Evolutionary conservation across 2,113 vertebrate genomes (phyloP), one percentile per base, ranked within the genome.

Genomic region (Leptodactylus fuscus): DNA sequence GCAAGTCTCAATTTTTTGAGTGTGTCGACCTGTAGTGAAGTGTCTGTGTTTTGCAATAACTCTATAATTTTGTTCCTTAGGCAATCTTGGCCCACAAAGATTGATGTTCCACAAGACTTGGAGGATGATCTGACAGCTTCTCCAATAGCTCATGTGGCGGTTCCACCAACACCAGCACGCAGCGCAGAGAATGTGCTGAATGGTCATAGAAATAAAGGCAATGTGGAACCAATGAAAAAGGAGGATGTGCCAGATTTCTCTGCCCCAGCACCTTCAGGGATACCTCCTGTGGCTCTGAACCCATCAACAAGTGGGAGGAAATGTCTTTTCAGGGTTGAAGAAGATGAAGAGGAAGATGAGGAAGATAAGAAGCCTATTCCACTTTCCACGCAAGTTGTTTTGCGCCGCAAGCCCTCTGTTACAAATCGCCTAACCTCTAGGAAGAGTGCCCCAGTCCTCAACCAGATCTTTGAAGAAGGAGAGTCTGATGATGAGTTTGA

Each of bases 381-480:
- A 4, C 94, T 98, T 22, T 94, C 95, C 0, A 92, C 94, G 1
- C 97, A 98, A 88, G 97, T 99, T 65, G 94, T 99, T 38, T 85
- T 98, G 88, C 96, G 97, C 1, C 95, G 97, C 20, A 99, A 98
- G 89, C 96, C 97, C 0, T 98, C 97, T 0, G 96, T 98, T 90
- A 98, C 97, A 90, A 98, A 97, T 88, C 95, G 98, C 27, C 95
- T 99, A 1, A 98, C 98, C 0, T 98, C 98, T 0, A 90, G 98
- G 38, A 99, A 98, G 91, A 99, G 98, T 0, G 97, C 98, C 0
- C 98, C 98, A 0, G 97, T 99, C 24, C 97, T 99, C 84, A 99
- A 99, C 89, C 98, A 99, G 89, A 99, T 99, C 91, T 99, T 97
- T 0, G 98, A 99, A 89, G 97, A 99, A 87, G 98, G 97, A 0